Conservation (phyloP, 2,888 invertebrate genomes). For the Xestia c-nigrum region DNA sequence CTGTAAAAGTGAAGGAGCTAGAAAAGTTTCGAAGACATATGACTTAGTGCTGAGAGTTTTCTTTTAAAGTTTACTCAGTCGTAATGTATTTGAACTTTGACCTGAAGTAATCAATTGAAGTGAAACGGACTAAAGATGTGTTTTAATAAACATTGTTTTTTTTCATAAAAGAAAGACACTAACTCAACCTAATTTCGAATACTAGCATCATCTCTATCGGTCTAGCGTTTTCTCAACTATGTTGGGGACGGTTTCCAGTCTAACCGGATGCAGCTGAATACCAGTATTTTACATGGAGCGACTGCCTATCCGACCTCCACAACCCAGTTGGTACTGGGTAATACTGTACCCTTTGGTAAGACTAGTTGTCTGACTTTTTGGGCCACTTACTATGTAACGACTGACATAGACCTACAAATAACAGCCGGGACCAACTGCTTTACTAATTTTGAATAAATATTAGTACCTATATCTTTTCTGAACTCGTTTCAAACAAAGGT, state of each 20-base stretch:
- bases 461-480: not conserved
- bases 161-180: not conserved
- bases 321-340: no score
- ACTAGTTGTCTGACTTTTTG: no score
- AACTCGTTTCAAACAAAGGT: not conserved
- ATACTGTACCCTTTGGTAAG: no score
- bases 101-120: constrained; percentile 10
- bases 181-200: not conserved
- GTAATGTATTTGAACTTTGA: constrained; percentile 2
- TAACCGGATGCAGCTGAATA: no score
- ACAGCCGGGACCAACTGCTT: no score
- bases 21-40: constrained; percentile 23
- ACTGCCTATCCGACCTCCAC: no score
- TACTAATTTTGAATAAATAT: not conserved
- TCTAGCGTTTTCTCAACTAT: no score
- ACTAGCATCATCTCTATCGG: no score
- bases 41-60: not conserved
- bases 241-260: no score
- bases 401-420: no score
- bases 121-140: not conserved
- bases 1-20: constrained; percentile 10
- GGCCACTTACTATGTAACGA: no score
- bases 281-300: no score
- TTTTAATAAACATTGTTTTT: not conserved
- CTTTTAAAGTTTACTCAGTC: constrained; percentile 12